Conservation (phyloP, 2,797 vertebrate genomes). For the Jordanella pulchra region DNA sequence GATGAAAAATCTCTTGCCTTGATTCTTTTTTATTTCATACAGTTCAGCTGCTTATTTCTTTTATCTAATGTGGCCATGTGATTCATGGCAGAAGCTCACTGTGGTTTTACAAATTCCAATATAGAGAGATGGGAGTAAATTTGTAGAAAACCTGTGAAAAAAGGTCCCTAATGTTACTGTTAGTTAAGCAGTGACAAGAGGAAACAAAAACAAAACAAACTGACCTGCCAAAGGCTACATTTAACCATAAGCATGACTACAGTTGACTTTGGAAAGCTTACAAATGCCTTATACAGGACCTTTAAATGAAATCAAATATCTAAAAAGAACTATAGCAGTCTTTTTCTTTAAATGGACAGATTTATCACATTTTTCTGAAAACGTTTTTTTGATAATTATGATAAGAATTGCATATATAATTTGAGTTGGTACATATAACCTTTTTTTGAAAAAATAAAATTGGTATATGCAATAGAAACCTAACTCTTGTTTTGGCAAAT, state of each 20-base stretch:
- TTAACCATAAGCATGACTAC: too few relatives aligned
- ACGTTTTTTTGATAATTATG: too few relatives aligned
- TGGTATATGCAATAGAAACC: not conserved
- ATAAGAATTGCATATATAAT: too few relatives aligned
- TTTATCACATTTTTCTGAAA: too few relatives aligned
- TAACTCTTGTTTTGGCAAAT: not conserved
- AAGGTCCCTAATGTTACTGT: not conserved
- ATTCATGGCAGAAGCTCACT: not conserved
- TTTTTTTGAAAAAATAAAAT: not conserved
- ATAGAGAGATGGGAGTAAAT: not conserved
- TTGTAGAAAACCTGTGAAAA: not conserved
- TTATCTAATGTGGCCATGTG: not conserved
- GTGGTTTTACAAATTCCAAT: not conserved
- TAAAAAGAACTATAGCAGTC: too few relatives aligned
- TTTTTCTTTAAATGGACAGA: too few relatives aligned
- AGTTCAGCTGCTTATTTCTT: not conserved
- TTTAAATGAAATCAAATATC: too few relatives aligned
- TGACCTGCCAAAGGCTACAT: too few relatives aligned
- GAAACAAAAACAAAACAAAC: not conserved
- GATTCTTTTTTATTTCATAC: not conserved
- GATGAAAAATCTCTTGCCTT: not conserved
- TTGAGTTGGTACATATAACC: not conserved
- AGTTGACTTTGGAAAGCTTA: too few relatives aligned
- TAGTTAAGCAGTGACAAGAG: too few relatives aligned
- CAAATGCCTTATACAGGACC: too few relatives aligned